Base-by-base conservation (phyloP, 2,888 invertebrate genomes). In the Polyommatus icarus region DNA sequence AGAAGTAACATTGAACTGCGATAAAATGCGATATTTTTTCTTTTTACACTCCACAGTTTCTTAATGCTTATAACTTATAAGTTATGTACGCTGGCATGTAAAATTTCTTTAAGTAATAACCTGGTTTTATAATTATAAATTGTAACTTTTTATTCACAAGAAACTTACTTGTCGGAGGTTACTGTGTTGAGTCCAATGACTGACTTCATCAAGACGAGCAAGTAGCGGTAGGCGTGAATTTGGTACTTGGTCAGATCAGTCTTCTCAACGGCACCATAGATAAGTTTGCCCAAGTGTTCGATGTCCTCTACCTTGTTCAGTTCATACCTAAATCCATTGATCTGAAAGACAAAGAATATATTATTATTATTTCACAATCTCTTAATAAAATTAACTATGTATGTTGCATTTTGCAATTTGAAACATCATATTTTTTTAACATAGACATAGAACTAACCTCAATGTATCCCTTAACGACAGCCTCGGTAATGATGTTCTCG, bases 401-500 rank as follows among this genome's bases (percentile, higher is more conserved):
- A 54, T 54, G 5, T 18, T 54, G 18, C n/a, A n/a, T n/a, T n/a
- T 54, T 15, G 40, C 2, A 40, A 40, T 8, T 46, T 3, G 46
- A 10, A 54, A 54, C 0, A 12, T 54, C 18, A 18, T 18, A 61
- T 12, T 10, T 24, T 4, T 20, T 12, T 4, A 20, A 20, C 3
- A 24, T 24, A 10, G 3, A 61, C 12, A 15, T 8, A 24, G 8
- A 54, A 87, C 83, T 85, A 84, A 94, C 93, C 82, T 92, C 92
- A 81, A 92, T 84, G 82, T 86, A 95, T 83, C 96, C 95, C 80
- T 91, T 92, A 79, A 95, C 91, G 80, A 96, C 95, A 80, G 95
- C 95, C 79, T 95, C 95, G 77, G 89, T 91, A 80, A 96, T 95
- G 79, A 96, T 94, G 77, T 86, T 90, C 85, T 95, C 95, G 83